Percentiles rank a stretch among this genome's conserved stretches.
phyloP scores from a whole-genome alignment of 2,113 vertebrate genomes.

The Narcine bancroftii region DNA sequence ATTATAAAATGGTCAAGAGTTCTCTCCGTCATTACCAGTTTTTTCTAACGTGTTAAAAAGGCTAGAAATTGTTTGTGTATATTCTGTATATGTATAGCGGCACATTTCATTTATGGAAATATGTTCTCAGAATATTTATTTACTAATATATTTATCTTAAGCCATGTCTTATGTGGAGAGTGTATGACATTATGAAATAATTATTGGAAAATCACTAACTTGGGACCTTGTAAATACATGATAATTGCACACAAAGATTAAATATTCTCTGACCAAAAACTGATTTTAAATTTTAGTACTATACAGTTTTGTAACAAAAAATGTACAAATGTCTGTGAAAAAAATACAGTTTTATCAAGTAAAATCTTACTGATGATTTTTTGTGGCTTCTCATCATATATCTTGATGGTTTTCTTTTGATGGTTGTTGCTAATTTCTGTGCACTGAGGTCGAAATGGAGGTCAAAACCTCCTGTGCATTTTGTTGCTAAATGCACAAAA shows the following conservation, averaged over 20 bases:
- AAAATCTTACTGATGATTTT: constrained; percentile 45
- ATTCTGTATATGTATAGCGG: constrained; percentile 96
- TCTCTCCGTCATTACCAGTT: constrained; percentile 84
- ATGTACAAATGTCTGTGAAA: constrained; percentile 95
- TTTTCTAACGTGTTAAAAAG: constrained; percentile 73
- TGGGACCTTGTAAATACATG: constrained; percentile 91
- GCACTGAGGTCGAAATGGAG: neutral
- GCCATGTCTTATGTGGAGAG: constrained; percentile 97
- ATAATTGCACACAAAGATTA: constrained; percentile 95
- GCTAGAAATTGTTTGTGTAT: constrained; percentile 65
- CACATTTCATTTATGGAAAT: constrained; percentile 99
- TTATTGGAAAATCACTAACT: constrained; percentile 89
- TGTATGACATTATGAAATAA: constrained; percentile 79
- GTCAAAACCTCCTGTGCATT: neutral
- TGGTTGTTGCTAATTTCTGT: neutral
- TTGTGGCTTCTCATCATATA: constrained; percentile 39
- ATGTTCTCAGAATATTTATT: constrained; percentile 99
- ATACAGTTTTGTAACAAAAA: constrained; percentile 96
- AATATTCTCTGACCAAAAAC: constrained; percentile 96
- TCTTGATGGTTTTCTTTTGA: neutral
- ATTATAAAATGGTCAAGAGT: constrained; percentile 61
- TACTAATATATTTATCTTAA: constrained; percentile 99
- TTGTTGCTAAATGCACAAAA: neutral
- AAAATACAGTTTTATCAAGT: constrained; percentile 98
- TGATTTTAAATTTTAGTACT: constrained; percentile 86